Evolutionary conservation across 2,888 invertebrate species (phyloP).

Genomic region (Thecocarcelia acutangulata): DNA sequence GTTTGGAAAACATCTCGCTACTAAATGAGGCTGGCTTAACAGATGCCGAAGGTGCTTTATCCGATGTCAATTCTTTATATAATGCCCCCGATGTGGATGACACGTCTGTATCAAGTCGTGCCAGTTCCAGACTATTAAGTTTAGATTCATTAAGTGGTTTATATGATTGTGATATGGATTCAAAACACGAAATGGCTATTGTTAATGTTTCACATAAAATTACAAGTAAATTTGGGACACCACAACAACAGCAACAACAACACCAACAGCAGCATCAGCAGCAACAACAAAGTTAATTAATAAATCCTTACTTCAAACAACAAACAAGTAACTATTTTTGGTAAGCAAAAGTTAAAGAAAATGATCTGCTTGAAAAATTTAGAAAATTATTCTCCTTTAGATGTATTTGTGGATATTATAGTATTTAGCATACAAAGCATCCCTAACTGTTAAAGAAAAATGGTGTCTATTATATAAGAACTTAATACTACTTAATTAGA

Average conservation of each 20-base stretch:
- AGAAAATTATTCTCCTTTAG: constrained; percentile 1
- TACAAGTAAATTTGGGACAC: constrained; percentile 81
- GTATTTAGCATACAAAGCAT: constrained; percentile 8
- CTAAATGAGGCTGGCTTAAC: constrained; percentile 92
- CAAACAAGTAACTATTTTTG: not conserved
- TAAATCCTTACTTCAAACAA: constrained; percentile 12
- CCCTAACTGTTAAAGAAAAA: constrained; percentile 23
- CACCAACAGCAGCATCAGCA: constrained; percentile 60
- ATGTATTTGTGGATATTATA: constrained; percentile 5
- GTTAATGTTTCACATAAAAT: constrained; percentile 82
- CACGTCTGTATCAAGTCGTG: constrained; percentile 91
- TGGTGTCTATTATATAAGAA: constrained; percentile 66
- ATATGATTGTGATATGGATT: constrained; percentile 85
- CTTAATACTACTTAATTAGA: constrained; percentile 57
- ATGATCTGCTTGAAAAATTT: not conserved
- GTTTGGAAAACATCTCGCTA: constrained; percentile 91
- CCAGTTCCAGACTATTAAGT: constrained; percentile 90
- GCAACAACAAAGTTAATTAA: constrained; percentile 66
- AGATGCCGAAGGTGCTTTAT: constrained; percentile 93
- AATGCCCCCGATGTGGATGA: constrained; percentile 86
- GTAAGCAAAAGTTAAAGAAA: not conserved
- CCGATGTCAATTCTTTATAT: constrained; percentile 92
- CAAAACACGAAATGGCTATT: constrained; percentile 82
- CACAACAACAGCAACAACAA: constrained; percentile 70
- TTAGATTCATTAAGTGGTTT: constrained; percentile 91